These are phyloP conservation scores for Falco berigora DNA, from an alignment of 2,797 vertebrate genomes.

Conservation along the genomic window DNA sequence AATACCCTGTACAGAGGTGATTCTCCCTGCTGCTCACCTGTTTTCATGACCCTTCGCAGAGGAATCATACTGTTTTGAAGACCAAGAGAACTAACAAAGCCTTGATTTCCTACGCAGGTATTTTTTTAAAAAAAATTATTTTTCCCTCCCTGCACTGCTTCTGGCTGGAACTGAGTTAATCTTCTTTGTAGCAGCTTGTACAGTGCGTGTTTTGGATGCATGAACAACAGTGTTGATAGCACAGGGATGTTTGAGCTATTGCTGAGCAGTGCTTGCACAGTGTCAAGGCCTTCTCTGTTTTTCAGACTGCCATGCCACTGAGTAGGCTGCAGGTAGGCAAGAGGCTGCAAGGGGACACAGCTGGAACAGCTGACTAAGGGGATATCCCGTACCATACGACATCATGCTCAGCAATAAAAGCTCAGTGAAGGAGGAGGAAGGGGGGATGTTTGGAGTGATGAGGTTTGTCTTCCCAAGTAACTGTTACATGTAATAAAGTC, in stretches of 20 bases:
- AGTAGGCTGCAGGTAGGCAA: background rate
- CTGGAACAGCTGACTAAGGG: background rate
- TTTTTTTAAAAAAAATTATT: background rate
- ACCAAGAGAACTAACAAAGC: background rate
- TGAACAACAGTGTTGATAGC: background rate
- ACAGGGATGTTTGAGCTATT: background rate
- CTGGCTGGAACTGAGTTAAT: background rate
- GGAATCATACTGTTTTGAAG: background rate
- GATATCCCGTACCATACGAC: background rate
- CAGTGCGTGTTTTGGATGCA: background rate
- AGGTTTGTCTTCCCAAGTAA: background rate
- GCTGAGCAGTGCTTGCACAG: background rate
- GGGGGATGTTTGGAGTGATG: background rate
- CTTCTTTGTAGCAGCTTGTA: background rate
- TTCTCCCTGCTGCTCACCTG: background rate
- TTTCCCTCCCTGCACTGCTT: background rate
- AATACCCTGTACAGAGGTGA: background rate
- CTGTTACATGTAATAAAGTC: accelerated
- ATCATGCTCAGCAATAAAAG: background rate
- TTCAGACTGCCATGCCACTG: background rate
- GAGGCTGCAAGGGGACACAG: background rate
- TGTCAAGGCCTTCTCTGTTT: background rate
- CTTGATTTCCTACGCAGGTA: background rate
- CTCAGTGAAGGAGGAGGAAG: background rate
- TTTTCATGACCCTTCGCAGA: background rate